A percentile compares a stretch with the other conserved stretches of the same genome.
These are phyloP conservation scores for Stegophylla sp. DNA, from an alignment of 2,888 invertebrate species.

Conservation along the genomic window DNA sequence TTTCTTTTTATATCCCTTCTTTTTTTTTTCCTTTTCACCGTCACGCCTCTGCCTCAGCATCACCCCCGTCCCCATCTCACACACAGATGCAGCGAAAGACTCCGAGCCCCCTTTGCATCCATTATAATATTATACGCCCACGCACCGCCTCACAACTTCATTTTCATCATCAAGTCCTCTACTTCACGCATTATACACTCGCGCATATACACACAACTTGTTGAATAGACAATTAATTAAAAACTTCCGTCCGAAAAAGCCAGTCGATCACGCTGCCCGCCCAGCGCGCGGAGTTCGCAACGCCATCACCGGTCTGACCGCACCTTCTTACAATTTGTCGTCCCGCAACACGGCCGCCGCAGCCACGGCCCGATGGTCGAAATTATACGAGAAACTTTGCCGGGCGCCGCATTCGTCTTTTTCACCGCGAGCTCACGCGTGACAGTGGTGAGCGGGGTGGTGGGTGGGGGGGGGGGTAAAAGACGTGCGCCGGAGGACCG, in stretches of 20 bases:
- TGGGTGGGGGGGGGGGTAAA: too few relatives aligned
- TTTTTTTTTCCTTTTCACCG: neutral
- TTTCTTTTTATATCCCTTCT: neutral
- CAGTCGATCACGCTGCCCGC: neutral
- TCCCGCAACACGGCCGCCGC: too few relatives aligned
- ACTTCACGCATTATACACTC: too few relatives aligned
- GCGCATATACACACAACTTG: constrained; percentile 20
- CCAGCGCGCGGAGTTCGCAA: neutral
- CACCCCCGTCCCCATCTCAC: neutral
- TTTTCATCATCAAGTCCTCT: constrained; percentile 18
- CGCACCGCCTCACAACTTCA: neutral
- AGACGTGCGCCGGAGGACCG: neutral
- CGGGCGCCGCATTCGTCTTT: neutral
- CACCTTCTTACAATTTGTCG: too few relatives aligned
- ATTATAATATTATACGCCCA: constrained; percentile 28
- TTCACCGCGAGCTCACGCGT: too few relatives aligned
- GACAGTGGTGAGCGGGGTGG: too few relatives aligned
- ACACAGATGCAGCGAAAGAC: neutral
- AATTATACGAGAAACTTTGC: neutral
- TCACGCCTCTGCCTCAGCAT: neutral
- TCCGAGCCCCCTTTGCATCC: neutral
- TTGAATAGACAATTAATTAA: constrained; percentile 57
- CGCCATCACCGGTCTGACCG: neutral
- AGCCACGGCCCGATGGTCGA: too few relatives aligned
- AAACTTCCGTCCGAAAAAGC: constrained; percentile 49